phyloP scores from a whole-genome alignment of 2,888 invertebrate genomes.

The Plebejus anna region DNA sequence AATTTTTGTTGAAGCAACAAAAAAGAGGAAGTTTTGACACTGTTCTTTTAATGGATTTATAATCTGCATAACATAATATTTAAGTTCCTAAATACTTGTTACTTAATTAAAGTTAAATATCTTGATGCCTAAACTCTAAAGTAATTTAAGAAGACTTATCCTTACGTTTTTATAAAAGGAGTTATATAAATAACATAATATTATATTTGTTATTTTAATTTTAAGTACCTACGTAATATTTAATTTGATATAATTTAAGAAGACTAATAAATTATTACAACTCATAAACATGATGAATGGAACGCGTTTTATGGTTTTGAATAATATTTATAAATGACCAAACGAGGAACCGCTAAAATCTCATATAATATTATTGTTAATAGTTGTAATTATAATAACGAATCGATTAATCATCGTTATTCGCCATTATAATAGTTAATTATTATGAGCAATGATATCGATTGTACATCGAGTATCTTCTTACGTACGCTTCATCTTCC shows the following conservation, averaged over 20 bases:
- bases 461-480: neutral
- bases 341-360: neutral
- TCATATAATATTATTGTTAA: neutral
- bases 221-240: neutral
- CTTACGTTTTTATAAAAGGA: neutral
- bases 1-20: neutral
- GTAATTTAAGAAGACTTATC: neutral
- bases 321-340: conserved; percentile 3
- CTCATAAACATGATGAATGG: neutral
- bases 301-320: neutral
- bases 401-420: neutral
- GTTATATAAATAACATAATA: neutral
- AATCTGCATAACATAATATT: neutral
- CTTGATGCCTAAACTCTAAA: neutral
- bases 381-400: neutral
- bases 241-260: neutral
- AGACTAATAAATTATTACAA: neutral
- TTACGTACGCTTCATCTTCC: neutral
- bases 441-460: neutral
- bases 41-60: neutral
- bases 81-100: neutral
- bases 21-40: neutral
- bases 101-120: neutral
- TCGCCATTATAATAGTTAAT: neutral
- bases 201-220: neutral